Percentiles rank a stretch among this genome's conserved stretches.
phyloP scores from a whole-genome alignment of 2,888 invertebrate species.

The Cryptocephalus primarius region DNA sequence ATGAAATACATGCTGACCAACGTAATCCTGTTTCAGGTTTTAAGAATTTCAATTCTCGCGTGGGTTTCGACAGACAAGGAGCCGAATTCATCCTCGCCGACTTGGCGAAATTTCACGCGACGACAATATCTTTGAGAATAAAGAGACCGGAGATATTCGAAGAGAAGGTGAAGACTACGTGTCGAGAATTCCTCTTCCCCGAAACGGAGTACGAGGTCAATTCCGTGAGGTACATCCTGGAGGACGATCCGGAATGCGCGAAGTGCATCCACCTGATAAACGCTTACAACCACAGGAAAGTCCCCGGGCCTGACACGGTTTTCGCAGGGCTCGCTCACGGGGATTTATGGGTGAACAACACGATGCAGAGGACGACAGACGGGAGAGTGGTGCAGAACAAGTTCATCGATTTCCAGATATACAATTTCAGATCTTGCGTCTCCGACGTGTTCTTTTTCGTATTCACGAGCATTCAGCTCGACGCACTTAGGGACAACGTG shows the following conservation, averaged over 20 bases:
- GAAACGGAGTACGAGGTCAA: neutral
- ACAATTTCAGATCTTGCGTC: constrained; percentile 38
- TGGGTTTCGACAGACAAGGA: constrained; percentile 40
- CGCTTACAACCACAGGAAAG: constrained; percentile 37
- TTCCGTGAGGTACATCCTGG: too few species aligned
- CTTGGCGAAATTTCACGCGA: constrained; percentile 45
- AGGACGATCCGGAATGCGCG: too few species aligned
- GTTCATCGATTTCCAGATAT: constrained; percentile 34
- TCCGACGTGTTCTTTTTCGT: constrained; percentile 45
- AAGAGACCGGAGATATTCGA: constrained; percentile 34
- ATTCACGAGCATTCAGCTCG: constrained; percentile 38
- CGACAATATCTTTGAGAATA: constrained; percentile 41
- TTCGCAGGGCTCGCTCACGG: constrained; percentile 44
- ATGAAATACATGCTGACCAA: neutral
- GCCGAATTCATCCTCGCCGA: constrained; percentile 36
- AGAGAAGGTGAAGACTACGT: constrained; percentile 25
- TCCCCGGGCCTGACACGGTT: constrained; percentile 14
- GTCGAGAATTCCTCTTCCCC: neutral
- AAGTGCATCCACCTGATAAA: too few species aligned
- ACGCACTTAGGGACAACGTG: constrained; percentile 31
- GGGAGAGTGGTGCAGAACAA: constrained; percentile 13
- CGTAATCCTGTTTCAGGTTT: constrained; percentile 29
- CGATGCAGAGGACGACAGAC: constrained; percentile 35
- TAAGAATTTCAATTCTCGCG: constrained; percentile 36
- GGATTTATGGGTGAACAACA: constrained; percentile 49